Evolutionary conservation across 2,888 invertebrate genomes (phyloP).

Genomic region (Dastarcus helophoroides): DNA sequence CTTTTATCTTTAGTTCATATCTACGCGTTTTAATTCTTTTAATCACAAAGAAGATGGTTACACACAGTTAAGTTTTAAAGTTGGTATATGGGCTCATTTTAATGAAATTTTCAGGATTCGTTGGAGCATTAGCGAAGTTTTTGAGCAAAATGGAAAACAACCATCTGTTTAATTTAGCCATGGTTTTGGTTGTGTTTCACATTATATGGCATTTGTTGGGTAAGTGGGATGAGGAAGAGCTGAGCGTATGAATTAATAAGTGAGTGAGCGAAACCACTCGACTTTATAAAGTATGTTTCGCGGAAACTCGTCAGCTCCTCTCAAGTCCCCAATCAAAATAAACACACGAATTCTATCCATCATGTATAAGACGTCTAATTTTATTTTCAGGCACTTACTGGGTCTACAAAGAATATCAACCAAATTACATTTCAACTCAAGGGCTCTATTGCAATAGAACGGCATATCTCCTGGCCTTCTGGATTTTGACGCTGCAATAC

Average conservation of each 20-base stretch:
- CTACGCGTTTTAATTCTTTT: too few relatives aligned
- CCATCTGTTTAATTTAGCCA: conserved; percentile 19
- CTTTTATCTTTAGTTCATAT: too few relatives aligned
- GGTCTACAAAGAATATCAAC: conserved; percentile 29
- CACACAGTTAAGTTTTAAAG: neutral
- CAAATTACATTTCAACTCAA: conserved; percentile 20
- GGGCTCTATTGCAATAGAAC: conserved; percentile 26
- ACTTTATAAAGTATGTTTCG: neutral
- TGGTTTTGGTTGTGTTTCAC: conserved; percentile 19
- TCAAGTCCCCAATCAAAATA: conserved; percentile 2
- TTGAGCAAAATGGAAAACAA: conserved; percentile 20
- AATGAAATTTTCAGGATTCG: conserved; percentile 19
- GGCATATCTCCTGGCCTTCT: conserved; percentile 29
- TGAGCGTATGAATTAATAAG: too few relatives aligned
- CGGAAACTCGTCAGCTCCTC: conserved; percentile 2
- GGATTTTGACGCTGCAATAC: conserved; percentile 30
- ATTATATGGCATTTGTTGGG: conserved; percentile 24
- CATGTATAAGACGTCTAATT: conserved; percentile 5
- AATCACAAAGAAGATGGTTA: too few relatives aligned
- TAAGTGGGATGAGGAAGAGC: too few relatives aligned
- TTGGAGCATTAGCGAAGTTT: conserved; percentile 23
- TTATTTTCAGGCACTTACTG: conserved; percentile 24
- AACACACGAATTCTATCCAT: too few relatives aligned
- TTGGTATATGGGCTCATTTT: neutral
- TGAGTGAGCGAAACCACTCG: too few relatives aligned